Conservation (phyloP, 2,797 vertebrate genomes). For the Pantherophis vulpinus region DNA sequence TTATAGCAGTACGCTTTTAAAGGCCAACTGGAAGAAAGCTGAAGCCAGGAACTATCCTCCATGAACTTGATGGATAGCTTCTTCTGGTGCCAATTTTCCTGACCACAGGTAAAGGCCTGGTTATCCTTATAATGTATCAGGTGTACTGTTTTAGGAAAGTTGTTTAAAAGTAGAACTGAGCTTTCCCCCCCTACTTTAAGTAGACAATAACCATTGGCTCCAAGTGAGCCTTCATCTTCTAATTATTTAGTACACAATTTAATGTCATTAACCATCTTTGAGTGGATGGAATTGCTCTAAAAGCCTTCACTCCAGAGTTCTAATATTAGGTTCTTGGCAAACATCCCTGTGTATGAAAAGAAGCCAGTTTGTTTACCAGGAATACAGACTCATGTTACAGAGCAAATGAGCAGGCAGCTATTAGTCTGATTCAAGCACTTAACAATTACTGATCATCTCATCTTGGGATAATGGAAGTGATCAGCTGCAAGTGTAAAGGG, state of each 20-base stretch:
- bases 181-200: slow-evolving; percentile 60
- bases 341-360: slow-evolving; percentile 70
- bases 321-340: slow-evolving; percentile 75
- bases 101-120: slow-evolving; percentile 54
- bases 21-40: slow-evolving; percentile 24
- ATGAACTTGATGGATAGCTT: slow-evolving; percentile 41
- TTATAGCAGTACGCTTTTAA: slow-evolving; percentile 3
- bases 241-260: slow-evolving; percentile 70
- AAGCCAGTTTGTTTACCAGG: slow-evolving; percentile 78
- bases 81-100: slow-evolving; percentile 15
- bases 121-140: slow-evolving; percentile 62
- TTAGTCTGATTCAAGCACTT: slow-evolving; percentile 82
- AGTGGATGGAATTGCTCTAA: slow-evolving; percentile 72
- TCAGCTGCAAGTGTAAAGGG: slow-evolving; percentile 68
- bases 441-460: slow-evolving; percentile 74
- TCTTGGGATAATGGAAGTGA: slow-evolving; percentile 73
- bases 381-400: slow-evolving; percentile 78
- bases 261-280: slow-evolving; percentile 71
- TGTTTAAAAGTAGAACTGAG: slow-evolving; percentile 61
- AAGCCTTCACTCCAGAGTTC: slow-evolving; percentile 70
- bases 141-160: slow-evolving; percentile 55
- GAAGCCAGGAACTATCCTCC: slow-evolving; percentile 38
- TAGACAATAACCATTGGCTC: slow-evolving; percentile 66
- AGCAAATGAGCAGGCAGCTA: slow-evolving; percentile 74
- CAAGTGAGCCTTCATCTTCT: slow-evolving; percentile 66